Conservation (phyloP, 2,888 invertebrate species). For the Drosophila mettleri region DNA sequence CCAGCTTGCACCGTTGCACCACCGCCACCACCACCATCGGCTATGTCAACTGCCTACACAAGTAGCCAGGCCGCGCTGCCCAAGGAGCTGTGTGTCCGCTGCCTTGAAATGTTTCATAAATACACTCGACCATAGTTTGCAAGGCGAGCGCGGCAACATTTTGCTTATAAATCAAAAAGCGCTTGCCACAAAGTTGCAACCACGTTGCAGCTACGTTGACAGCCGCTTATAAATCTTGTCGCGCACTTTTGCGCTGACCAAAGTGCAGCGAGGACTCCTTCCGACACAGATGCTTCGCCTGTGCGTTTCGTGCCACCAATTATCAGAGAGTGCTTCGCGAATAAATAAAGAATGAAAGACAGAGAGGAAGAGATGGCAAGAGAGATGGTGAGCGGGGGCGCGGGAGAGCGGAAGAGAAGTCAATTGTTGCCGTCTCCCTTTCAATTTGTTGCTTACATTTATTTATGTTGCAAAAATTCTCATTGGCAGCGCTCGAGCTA, state of each 20-base stretch:
- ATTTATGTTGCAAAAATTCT: conserved; percentile 71
- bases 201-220: conserved; percentile 70
- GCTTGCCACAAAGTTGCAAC: conserved; percentile 33
- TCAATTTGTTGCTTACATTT: conserved; percentile 75
- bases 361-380: not conserved
- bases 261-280: conserved; percentile 19
- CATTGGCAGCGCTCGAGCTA: conserved; percentile 72
- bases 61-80: conserved; percentile 35
- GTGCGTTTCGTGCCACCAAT: conserved; percentile 80
- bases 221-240: conserved; percentile 82
- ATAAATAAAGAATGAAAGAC: conserved; percentile 2
- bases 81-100: conserved; percentile 61
- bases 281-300: conserved; percentile 44
- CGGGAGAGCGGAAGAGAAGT: not conserved
- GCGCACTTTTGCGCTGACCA: conserved; percentile 64
- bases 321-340: conserved; percentile 59
- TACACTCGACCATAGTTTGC: conserved; percentile 47
- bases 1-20: conserved; percentile 21
- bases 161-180: conserved; percentile 82
- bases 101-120: conserved; percentile 82
- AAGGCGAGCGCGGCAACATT: conserved; percentile 71
- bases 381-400: not conserved
- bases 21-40: conserved; percentile 13
- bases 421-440: conserved; percentile 50
- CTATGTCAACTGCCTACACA: conserved; percentile 77